These are phyloP conservation scores for Druon quercuslanigerum DNA, from an alignment of 1,140 invertebrate genomes.

Conservation along the genomic window DNA sequence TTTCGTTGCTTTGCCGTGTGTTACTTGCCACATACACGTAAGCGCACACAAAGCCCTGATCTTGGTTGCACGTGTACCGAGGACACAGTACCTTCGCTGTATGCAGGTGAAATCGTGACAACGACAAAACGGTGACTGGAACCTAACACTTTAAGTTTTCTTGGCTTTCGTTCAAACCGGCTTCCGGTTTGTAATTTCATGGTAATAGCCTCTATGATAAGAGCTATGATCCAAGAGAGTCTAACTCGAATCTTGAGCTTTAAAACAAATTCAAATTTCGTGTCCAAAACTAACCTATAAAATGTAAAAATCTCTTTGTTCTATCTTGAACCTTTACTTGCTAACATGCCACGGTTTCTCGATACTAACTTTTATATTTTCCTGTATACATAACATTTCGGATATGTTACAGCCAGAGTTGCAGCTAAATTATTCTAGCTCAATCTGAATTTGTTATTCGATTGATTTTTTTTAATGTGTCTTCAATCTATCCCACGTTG, in stretches of 20 bases:
- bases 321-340: background rate
- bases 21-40: slow-evolving; percentile 51
- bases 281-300: slow-evolving; percentile 15
- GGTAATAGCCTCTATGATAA: slow-evolving; percentile 26
- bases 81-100: slow-evolving; percentile 6
- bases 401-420: too few species aligned
- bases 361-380: background rate
- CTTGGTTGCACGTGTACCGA: slow-evolving; percentile 4
- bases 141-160: slow-evolving; percentile 43
- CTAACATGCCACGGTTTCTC: background rate
- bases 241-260: slow-evolving; percentile 21
- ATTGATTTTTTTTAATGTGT: background rate
- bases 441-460: background rate
- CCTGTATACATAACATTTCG: background rate
- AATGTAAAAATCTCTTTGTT: slow-evolving; percentile 21
- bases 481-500: slow-evolving; percentile 17
- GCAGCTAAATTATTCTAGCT: too few species aligned
- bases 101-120: slow-evolving; percentile 34
- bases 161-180: slow-evolving; percentile 38
- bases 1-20: slow-evolving; percentile 46
- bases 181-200: slow-evolving; percentile 22
- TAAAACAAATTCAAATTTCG: background rate
- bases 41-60: slow-evolving; percentile 36
- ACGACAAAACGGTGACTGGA: slow-evolving; percentile 40
- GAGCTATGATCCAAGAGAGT: slow-evolving; percentile 3